Evolutionary conservation across 2,888 invertebrate species (phyloP), one percentile per base, ranked within the genome.

Genomic region (Athetis lepigone): DNA sequence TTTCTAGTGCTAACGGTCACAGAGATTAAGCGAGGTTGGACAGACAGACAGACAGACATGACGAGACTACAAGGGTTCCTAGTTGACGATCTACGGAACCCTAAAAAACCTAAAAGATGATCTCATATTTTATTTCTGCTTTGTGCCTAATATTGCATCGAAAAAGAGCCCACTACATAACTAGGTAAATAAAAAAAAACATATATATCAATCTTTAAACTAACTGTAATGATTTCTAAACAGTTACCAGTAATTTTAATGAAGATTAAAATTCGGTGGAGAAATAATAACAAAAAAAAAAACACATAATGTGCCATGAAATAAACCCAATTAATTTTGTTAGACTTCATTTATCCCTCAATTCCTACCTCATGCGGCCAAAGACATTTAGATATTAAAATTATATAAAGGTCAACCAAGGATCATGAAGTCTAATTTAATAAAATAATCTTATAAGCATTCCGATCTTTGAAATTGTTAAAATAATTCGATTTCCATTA

Each of bases 401-500:
- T 75, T 65, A 57, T 62, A 64, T 67, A 67, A 79, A 81, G 73
- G 74, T 70, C 70, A 72, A 58, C 47, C 13, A 21, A 8, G 23
- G 13, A 63, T 19, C 39, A 62, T 40, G 70, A 70, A 82, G 85
- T 77, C 54, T 59, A 76, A 82, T 78, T 70, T 60, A 80, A 80
- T 80, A 77, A 79, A 75, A 82, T 79, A 78, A 80, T 82, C 77
- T 77, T 72, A 71, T 81, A 78, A 75, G 52, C 64, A 80, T 82
- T 80, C 47, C 49, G 75, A 68, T 72, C 54, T 63, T 78, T 69
- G 70, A 79, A 81, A 78, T 80, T 79, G 70, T 77, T 71, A 62
- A 67, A 57, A 70, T 80, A 78, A 85, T 84, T 85, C 62, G 70
- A 73, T 81, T 85, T 82, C 72, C 79, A 87, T 87, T 81, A 81